A percentile compares a stretch with the other conserved stretches of the same genome.
Evolutionary conservation across 1,140 invertebrate species (phyloP).

Genomic region (Cepaea nemoralis): DNA sequence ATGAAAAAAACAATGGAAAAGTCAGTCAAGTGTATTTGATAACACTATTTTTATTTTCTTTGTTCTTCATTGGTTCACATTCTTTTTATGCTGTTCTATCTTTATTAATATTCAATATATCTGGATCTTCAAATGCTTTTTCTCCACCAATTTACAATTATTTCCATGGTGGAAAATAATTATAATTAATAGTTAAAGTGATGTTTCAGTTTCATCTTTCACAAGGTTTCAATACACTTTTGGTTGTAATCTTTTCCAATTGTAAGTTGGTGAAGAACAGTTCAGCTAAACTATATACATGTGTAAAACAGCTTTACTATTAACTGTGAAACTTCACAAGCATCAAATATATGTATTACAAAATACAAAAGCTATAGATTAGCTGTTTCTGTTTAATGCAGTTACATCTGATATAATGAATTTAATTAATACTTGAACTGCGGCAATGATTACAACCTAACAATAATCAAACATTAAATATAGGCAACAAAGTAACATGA

Average conservation of each 20-base stretch:
- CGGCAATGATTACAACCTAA: background rate
- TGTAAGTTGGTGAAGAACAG: background rate
- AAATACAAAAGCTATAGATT: background rate
- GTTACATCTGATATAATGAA: background rate
- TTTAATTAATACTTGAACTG: background rate
- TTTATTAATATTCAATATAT: background rate
- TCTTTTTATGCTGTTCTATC: background rate
- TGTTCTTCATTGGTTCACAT: too few relatives aligned
- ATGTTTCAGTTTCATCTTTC: too few relatives aligned
- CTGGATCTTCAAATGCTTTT: background rate
- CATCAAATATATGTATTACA: background rate
- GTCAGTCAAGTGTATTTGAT: constrained; percentile 15
- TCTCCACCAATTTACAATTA: background rate
- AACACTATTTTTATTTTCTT: background rate
- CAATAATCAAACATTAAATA: background rate
- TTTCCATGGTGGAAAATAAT: background rate
- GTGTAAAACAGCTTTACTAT: background rate
- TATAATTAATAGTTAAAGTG: too few relatives aligned
- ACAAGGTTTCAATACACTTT: too few relatives aligned
- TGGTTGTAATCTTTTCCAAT: too few relatives aligned
- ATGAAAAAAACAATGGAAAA: constrained; percentile 27
- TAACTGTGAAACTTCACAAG: background rate
- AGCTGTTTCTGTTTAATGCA: background rate
- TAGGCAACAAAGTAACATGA: background rate
- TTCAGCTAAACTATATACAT: background rate